phyloP scores from a whole-genome alignment of 2,113 vertebrate genomes.

The Okapia johnstoni region DNA sequence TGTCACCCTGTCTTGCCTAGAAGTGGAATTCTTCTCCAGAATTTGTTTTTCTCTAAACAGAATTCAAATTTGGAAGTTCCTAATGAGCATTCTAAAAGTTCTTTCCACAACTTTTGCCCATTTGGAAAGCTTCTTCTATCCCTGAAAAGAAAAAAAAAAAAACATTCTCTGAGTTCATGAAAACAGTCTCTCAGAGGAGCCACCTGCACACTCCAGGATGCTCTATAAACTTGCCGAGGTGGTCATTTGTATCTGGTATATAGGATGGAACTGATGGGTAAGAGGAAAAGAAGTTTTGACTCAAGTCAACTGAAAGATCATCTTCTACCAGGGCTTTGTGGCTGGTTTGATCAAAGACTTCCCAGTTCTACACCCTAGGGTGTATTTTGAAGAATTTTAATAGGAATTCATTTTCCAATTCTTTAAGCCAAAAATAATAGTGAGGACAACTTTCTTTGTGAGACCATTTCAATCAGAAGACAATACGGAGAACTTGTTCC shows the following conservation, averaged over 20 bases:
- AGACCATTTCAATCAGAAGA: background rate
- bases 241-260: background rate
- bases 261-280: background rate
- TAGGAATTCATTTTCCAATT: background rate
- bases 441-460: background rate
- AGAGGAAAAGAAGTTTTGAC: background rate
- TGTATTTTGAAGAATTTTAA: slow-evolving; percentile 40
- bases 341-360: background rate
- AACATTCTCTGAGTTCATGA: background rate
- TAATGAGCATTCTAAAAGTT: background rate
- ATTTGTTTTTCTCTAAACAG: background rate
- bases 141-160: background rate
- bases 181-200: background rate
- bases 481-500: background rate
- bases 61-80: slow-evolving; percentile 3
- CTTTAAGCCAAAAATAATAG: background rate
- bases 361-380: background rate
- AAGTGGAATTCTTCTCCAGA: background rate
- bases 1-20: background rate
- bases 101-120: background rate
- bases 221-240: background rate
- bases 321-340: background rate
- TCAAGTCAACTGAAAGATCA: background rate
- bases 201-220: background rate
- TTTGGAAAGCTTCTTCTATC: background rate